Evolutionary conservation across 2,797 vertebrate species (phyloP), one percentile per base, ranked within the genome.

Genomic region (Paratrypauchen microcephalus): DNA sequence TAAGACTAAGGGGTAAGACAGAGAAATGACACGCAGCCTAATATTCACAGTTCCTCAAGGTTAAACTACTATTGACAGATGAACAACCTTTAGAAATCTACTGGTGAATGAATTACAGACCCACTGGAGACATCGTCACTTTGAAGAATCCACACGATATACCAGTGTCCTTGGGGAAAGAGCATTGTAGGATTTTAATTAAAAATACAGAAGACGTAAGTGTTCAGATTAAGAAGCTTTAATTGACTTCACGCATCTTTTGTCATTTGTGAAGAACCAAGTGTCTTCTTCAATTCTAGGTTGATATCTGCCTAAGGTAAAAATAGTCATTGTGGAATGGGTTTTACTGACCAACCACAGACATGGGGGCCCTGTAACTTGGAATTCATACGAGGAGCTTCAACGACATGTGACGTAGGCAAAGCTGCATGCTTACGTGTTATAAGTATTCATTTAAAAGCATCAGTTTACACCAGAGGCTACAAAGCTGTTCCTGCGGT

Each of bases 231-330:
- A 26, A 16, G 24, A 28, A 16, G 57, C 57, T 66, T 75, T 70
- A 74, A 85, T 81, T 73, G 30, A 70, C 71, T 78, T 69, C 72
- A 36, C 63, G 16, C 21, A 79, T 78, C 75, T 26, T 26, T 26
- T 67, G 70, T 81, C 70, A 48, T 24, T 36, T 78, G 71, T 26
- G 16, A 32, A 39, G 45, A 60, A 81, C 18, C 13, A 5, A 0
- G 11, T 85, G 81, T 86, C 84, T 75, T 69, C 82, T 86, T 76
- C 45, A 76, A 75, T 85, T 83, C 24, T 5, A 19, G 19, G 21
- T 68, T 67, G 63, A 72, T 61, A 48, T 83, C 39, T 78, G 72
- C 80, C 52, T 21, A 23, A 0, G 19, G 59, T 61, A 23, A 54
- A 50, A 23, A 12, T 15, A 21, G 1, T 54, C 50, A 55, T 9